Evolutionary conservation across 2,797 vertebrate species (phyloP).

Genomic region (Danionella dracula): DNA sequence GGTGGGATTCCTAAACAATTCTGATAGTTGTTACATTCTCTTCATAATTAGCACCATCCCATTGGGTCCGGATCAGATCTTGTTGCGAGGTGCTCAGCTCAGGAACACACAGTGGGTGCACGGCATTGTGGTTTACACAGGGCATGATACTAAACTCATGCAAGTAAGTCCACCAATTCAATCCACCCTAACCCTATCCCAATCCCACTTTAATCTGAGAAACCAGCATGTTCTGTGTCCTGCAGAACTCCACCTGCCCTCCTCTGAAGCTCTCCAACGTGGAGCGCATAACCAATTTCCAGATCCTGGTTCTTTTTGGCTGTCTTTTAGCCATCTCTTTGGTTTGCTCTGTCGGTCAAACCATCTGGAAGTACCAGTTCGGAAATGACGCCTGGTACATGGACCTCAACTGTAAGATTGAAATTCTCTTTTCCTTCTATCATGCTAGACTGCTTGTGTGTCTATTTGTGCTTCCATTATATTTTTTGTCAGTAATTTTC

Average conservation of each 20-base stretch:
- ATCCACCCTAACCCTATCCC: neutral
- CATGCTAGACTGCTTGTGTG: conserved; percentile 50
- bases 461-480: conserved; percentile 64
- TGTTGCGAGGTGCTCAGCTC: conserved; percentile 92
- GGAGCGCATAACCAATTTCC: conserved; percentile 96
- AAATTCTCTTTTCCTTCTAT: conserved; percentile 22
- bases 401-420: conserved; percentile 91
- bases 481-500: conserved; percentile 66
- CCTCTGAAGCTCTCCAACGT: conserved; percentile 98
- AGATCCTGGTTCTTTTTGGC: conserved; percentile 95
- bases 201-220: neutral
- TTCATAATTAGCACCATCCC: conserved; percentile 76
- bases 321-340: conserved; percentile 96
- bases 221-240: neutral
- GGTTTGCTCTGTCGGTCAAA: conserved; percentile 91
- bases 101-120: conserved; percentile 98
- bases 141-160: conserved; percentile 98
- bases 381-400: conserved; percentile 95
- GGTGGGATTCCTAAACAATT: no score
- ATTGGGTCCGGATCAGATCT: conserved; percentile 93
- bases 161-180: conserved; percentile 71
- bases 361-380: conserved; percentile 91
- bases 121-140: conserved; percentile 95
- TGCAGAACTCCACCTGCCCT: conserved; percentile 93
- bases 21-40: no score